phyloP scores from a whole-genome alignment of 2,113 vertebrate species.

The Sceloporus undulatus region DNA sequence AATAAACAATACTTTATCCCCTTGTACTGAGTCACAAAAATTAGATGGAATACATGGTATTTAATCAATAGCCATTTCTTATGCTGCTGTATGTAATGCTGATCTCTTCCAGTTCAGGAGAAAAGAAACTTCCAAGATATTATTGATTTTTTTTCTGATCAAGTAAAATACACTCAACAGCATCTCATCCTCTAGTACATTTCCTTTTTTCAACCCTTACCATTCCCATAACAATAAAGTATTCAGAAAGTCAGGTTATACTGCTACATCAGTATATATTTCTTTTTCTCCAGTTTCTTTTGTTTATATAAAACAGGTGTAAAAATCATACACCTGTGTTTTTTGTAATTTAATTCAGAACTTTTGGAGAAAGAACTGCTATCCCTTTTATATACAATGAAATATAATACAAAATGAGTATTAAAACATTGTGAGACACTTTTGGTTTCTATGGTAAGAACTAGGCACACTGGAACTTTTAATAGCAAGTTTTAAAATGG shows the following conservation, averaged over 20 bases:
- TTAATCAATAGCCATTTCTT: not conserved
- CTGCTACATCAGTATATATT: not conserved
- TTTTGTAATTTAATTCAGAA: not conserved
- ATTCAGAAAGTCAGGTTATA: not conserved
- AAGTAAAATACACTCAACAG: not conserved
- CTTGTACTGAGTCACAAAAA: not conserved
- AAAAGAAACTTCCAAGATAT: not conserved
- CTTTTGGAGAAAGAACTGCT: not conserved
- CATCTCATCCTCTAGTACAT: not conserved
- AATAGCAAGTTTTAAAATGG: not conserved
- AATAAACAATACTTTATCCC: not conserved
- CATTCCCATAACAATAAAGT: not conserved
- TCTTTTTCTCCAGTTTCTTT: too few species aligned
- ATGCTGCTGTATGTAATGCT: not conserved
- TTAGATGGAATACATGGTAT: not conserved
- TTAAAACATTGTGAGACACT: not conserved
- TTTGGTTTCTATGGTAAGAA: not conserved
- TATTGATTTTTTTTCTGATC: not conserved
- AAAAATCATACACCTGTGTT: not conserved
- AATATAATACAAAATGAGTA: not conserved
- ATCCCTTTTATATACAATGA: not conserved
- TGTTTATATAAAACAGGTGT: not conserved
- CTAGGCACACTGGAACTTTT: not conserved
- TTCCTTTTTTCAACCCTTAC: not conserved
- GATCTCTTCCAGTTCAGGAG: not conserved